phyloP scores from a whole-genome alignment of 2,797 vertebrate genomes.

The Myotis planiceps region DNA sequence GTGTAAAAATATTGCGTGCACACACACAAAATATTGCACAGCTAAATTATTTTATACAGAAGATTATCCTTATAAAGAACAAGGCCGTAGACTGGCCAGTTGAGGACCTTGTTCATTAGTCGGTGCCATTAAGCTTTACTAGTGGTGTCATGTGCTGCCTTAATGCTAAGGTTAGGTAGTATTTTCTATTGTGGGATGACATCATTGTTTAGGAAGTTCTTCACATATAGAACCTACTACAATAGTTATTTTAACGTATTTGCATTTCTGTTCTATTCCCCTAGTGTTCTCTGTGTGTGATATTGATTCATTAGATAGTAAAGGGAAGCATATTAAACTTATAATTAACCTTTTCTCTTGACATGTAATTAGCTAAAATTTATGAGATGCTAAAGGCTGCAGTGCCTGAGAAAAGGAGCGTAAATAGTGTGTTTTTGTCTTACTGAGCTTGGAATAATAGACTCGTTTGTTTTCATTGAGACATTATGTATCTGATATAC shows the following conservation, averaged over 20 bases:
- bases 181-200: background rate
- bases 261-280: background rate
- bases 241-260: conserved; percentile 2
- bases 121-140: background rate
- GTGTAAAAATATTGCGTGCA: background rate
- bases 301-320: conserved; percentile 60
- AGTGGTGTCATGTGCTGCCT: background rate
- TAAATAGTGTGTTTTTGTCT: conserved; percentile 48
- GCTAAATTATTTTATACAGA: background rate
- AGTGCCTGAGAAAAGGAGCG: background rate
- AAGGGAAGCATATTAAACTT: conserved; percentile 58
- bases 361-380: conserved; percentile 66
- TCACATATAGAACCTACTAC: background rate
- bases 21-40: background rate
- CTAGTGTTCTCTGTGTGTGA: background rate
- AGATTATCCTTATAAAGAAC: background rate
- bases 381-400: conserved; percentile 60
- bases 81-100: background rate
- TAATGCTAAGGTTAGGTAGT: background rate
- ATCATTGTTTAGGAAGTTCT: background rate
- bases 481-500: conserved; percentile 1
- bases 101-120: background rate
- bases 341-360: conserved; percentile 71
- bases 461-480: conserved; percentile 56
- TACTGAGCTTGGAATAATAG: conserved; percentile 47